Evolutionary conservation across 2,888 invertebrate species (phyloP).

Genomic region (Leptopilina drosophilae): DNA sequence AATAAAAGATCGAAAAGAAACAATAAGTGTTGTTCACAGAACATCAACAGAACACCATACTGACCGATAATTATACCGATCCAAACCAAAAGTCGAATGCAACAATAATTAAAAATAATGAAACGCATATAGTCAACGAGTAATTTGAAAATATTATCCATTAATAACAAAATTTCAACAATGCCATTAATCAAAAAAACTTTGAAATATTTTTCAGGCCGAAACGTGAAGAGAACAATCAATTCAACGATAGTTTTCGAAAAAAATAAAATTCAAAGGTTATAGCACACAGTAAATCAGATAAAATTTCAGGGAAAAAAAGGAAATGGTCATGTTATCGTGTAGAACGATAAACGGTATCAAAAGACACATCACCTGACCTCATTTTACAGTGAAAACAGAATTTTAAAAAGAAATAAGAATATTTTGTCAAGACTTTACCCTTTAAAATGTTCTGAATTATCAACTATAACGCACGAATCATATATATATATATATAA

Average conservation of each 20-base stretch:
- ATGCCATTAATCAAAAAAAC: too few relatives aligned
- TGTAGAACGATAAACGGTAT: not conserved
- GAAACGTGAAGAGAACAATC: not conserved
- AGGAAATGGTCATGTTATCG: not conserved
- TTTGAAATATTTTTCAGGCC: too few relatives aligned
- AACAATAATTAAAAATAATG: too few relatives aligned
- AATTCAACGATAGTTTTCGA: not conserved
- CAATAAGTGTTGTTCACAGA: too few relatives aligned
- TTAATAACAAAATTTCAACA: too few relatives aligned
- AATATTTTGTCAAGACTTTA: not conserved
- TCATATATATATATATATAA: not conserved
- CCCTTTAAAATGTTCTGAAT: not conserved
- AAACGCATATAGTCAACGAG: too few relatives aligned
- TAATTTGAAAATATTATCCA: too few relatives aligned
- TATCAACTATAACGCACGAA: not conserved
- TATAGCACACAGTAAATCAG: not conserved
- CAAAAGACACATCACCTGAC: not conserved
- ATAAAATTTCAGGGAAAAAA: not conserved
- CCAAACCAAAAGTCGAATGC: too few relatives aligned
- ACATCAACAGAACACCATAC: not conserved
- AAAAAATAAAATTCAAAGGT: conserved; percentile 1
- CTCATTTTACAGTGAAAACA: not conserved
- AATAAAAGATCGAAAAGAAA: too few relatives aligned
- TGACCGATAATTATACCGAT: too few relatives aligned
- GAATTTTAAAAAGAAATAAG: not conserved